Evolutionary conservation across 2,888 invertebrate species (phyloP).

Genomic region (Harpalus rufipes): DNA sequence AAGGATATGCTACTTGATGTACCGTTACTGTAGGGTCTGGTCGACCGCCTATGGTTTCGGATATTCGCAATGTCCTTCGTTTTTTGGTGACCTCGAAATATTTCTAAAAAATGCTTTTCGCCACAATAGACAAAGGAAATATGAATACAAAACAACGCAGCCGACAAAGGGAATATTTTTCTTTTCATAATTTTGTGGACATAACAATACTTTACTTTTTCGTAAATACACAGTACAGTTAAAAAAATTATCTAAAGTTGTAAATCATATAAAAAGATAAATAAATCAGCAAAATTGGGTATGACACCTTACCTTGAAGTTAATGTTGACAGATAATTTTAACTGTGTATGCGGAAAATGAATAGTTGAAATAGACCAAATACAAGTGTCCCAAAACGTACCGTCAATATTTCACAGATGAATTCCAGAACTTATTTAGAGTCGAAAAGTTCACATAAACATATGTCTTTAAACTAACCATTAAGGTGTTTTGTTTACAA

Average conservation of each 20-base stretch:
- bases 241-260: background rate
- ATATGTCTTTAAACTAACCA: no score
- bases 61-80: conserved; percentile 43
- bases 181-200: conserved; percentile 6
- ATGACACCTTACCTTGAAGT: background rate
- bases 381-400: no score
- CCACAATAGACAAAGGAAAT: conserved; percentile 37
- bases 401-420: no score
- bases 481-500: no score
- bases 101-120: conserved; percentile 21
- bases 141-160: conserved; percentile 27
- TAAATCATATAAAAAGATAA: conserved; percentile 3
- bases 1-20: conserved; percentile 22
- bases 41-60: conserved; percentile 28
- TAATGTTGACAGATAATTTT: background rate
- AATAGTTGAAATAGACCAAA: no score
- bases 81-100: conserved; percentile 44
- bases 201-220: background rate
- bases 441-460: no score
- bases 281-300: background rate
- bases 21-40: conserved; percentile 26
- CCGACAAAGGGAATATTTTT: conserved; percentile 16
- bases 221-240: background rate
- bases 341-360: background rate
- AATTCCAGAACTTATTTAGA: no score